These are phyloP conservation scores for Tipula unca DNA, from an alignment of 2,888 invertebrate genomes.

Conservation along the genomic window DNA sequence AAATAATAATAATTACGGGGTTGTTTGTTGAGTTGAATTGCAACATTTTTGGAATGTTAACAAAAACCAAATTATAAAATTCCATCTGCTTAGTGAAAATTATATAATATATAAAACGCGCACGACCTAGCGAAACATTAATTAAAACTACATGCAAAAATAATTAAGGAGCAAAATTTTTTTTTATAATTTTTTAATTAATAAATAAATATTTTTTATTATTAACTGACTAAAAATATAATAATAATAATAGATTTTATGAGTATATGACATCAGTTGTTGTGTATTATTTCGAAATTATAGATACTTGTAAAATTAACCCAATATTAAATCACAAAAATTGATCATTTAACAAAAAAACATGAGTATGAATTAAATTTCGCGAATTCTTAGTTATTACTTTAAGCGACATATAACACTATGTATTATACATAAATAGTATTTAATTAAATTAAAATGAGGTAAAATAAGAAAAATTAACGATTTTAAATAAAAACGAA, in stretches of 20 bases:
- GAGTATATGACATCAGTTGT: background rate
- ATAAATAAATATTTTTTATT: background rate
- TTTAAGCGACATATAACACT: background rate
- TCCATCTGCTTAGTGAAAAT: background rate
- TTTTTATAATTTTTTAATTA: background rate
- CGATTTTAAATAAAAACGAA: background rate
- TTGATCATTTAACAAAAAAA: background rate
- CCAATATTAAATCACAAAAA: background rate
- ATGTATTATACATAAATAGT: background rate
- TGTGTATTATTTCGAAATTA: background rate
- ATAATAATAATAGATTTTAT: background rate
- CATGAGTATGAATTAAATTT: background rate
- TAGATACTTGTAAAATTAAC: background rate
- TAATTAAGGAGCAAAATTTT: background rate
- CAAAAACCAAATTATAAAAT: background rate
- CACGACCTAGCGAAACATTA: background rate
- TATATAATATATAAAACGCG: background rate
- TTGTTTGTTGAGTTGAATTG: background rate
- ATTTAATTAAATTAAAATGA: background rate
- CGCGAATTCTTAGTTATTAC: background rate
- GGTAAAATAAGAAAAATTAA: background rate
- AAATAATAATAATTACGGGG: background rate
- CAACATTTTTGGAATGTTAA: conserved; percentile 4
- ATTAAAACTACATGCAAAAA: background rate
- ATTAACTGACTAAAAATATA: background rate